Conservation (phyloP, 2,888 invertebrate species). For the Chrysolina haemoptera region DNA sequence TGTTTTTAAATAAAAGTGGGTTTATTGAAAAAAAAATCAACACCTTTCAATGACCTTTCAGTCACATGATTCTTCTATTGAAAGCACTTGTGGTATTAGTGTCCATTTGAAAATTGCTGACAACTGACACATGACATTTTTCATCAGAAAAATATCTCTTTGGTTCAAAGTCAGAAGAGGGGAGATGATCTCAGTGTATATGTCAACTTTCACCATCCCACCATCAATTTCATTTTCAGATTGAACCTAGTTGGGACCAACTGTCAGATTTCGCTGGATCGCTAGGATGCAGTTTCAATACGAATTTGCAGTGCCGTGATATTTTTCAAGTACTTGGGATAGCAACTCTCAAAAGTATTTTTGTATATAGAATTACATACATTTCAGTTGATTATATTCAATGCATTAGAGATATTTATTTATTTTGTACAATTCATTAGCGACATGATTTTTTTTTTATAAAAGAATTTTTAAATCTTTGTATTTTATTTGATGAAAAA, state of each 20-base stretch:
- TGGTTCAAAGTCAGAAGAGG: too few species aligned
- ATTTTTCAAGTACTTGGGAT: slow-evolving; percentile 41
- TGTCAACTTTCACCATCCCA: too few species aligned
- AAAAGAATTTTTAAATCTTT: slow-evolving; percentile 15
- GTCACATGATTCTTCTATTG: too few species aligned
- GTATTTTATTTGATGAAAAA: slow-evolving; percentile 17
- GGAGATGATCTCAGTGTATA: too few species aligned
- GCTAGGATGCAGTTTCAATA: slow-evolving; percentile 56
- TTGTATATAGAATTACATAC: slow-evolving; percentile 37
- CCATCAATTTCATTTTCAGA: slow-evolving; percentile 59
- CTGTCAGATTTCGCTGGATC: slow-evolving; percentile 61
- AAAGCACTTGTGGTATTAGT: too few species aligned
- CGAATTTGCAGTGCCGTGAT: slow-evolving; percentile 52
- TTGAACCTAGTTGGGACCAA: slow-evolving; percentile 64
- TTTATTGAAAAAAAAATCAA: too few species aligned
- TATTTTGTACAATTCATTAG: slow-evolving; percentile 43
- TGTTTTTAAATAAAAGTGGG: too few species aligned
- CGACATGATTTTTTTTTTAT: slow-evolving; percentile 34
- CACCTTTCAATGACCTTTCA: too few species aligned
- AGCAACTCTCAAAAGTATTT: slow-evolving; percentile 27
- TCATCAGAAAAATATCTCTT: too few species aligned
- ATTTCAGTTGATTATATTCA: slow-evolving; percentile 25
- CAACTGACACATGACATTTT: too few species aligned
- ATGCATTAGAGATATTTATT: slow-evolving; percentile 35
- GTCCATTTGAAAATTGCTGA: too few species aligned